Evolutionary conservation across 2,113 vertebrate species (phyloP), one percentile per base, ranked within the genome.

Genomic region (Thryonomys swinderianus): DNA sequence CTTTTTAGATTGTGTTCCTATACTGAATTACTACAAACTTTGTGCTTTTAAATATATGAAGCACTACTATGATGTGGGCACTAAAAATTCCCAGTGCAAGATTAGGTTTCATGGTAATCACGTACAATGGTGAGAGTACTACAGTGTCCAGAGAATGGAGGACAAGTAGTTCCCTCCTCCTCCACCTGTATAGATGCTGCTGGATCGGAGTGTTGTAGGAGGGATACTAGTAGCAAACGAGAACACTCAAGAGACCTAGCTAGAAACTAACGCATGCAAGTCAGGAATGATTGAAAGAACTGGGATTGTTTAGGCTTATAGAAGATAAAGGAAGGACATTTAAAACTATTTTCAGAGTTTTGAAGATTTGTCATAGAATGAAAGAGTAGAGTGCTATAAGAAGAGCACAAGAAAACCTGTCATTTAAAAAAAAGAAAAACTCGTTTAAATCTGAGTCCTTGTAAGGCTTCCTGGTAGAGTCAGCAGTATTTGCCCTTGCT

Each of bases 1-100:
- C 86, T 94, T 91, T 83, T 93, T 89, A 95, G 34, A 62, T 57
- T 76, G 13, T 87, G n/a, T 92, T 83, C 61, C 76, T 91, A 40
- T 96, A 86, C 61, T 92, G 48, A 85, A 57, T 88, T 85, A 53
- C 42, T 94, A 0, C 83, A 88, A 67, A 85, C 45, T 66, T 48
- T 92, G n/a, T 95, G 57, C 23, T n/a, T 93, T 73, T 85, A 59
- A 88, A 64, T 94, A 82, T 37, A 73, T 62, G 55, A 59, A 88
- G 57, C 55, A 73, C 18, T n/a, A 45, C 14, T 42, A 1, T 45
- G 13, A 21, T 32, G 9, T 85, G 27, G 86, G 30, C 53, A 55
- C 66, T 90, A 51, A 55, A 30, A 84, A 85, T 53, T 23, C 48
- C 14, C 27, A 62, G 5, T 55, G 6, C 27, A 13, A 1, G 64